Base-by-base conservation (phyloP, 2,113 vertebrate genomes). In the Callaeas wilsoni region DNA sequence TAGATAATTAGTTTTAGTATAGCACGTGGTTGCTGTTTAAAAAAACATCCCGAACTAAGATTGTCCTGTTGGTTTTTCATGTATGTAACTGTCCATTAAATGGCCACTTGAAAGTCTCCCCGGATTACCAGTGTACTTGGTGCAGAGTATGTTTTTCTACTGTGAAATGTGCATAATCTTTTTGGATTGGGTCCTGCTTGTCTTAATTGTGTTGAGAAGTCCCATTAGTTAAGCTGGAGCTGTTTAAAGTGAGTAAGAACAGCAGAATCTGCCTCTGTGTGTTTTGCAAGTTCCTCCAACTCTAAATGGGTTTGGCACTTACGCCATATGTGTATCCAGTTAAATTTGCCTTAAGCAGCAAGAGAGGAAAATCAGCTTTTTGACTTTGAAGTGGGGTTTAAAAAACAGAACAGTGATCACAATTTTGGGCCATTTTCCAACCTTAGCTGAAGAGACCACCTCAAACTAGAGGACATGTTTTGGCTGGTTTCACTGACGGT, bases 241-340 rank as follows among this genome's bases (percentile, higher is more conserved):
- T 90, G 53, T 84, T 96, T 90, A 81, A 96, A 96, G 88, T 96
- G 94, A 96, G 96, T 97, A 97, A 97, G 92, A 93, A 60, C 83
- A 94, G 91, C 92, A 96, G 92, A 96, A 96, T 97, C 93, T 96
- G 90, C 92, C 88, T 71, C 41, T 93, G 80, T 94, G 92, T 84
- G 93, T 96, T 96, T 97, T 95, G 90, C 96, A 97, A 96, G 93
- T 93, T 96, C 62, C 71, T 97, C 86, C 86, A 92, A 71, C 96
- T 93, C 90, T 76, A 87, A 95, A 95, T 96, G 94, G 92, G 94
- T 94, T 97, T 96, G 96, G 96, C 94, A 78, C 86, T 93, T 96
- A 84, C 42, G 42, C 92, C 86, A 89, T 93, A 37, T 84, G 88
- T 89, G 83, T 93, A 96, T 96, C 79, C 93, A 94, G 92, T 94